Evolutionary conservation across 2,113 vertebrate species (phyloP).

Genomic region (Lepus americanus): DNA sequence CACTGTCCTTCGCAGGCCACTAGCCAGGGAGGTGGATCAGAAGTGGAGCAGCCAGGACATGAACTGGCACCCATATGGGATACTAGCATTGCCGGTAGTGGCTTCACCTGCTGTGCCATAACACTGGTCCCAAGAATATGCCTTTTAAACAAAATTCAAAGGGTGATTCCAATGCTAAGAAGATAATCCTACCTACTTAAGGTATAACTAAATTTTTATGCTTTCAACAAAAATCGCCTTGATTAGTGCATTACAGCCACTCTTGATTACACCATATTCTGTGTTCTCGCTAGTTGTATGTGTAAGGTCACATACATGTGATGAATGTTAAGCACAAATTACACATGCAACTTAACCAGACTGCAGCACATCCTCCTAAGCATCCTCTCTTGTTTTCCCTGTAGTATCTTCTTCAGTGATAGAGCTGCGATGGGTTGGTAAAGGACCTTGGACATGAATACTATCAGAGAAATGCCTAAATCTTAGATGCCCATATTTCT

Average conservation of each 20-base stretch:
- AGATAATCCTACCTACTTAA: background rate
- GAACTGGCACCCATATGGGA: too few species aligned
- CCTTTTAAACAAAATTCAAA: background rate
- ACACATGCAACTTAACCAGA: background rate
- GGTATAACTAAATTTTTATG: background rate
- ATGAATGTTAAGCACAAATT: background rate
- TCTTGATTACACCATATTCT: background rate
- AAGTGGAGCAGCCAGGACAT: too few species aligned
- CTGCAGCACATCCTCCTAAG: background rate
- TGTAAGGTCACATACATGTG: background rate
- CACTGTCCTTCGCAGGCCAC: too few species aligned
- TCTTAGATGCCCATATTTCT: background rate
- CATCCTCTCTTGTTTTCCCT: background rate
- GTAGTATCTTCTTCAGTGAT: background rate
- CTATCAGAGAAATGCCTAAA: background rate
- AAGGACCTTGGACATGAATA: background rate
- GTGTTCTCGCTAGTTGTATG: background rate
- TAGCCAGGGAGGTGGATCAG: too few species aligned
- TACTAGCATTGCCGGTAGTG: too few species aligned
- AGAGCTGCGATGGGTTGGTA: background rate
- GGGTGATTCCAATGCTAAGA: background rate
- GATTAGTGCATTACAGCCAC: background rate
- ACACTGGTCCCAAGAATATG: background rate
- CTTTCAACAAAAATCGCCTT: background rate
- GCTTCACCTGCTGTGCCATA: too few species aligned